Conservation (phyloP, 2,888 invertebrate species). For the Lamellibrachia satsuma region DNA sequence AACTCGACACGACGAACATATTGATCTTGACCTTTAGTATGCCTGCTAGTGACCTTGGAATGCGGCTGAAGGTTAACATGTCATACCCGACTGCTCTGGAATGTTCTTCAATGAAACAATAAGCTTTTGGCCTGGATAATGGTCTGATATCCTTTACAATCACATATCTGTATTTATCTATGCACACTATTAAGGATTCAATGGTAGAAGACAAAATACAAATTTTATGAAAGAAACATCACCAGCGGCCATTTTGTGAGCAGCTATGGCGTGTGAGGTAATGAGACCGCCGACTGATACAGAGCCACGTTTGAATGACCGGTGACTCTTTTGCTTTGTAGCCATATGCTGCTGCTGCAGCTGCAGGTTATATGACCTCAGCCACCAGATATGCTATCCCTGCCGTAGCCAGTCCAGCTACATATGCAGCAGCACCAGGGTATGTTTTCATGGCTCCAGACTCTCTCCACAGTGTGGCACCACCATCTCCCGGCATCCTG, state of each 20-base stretch:
- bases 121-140: background rate
- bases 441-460: constrained; percentile 35
- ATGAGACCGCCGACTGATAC: background rate
- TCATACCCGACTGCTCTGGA: background rate
- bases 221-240: background rate
- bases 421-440: constrained; percentile 39
- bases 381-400: constrained; percentile 42
- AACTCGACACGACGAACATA: background rate
- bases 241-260: background rate
- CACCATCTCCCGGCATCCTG: constrained; percentile 18
- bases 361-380: constrained; percentile 32
- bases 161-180: too few relatives aligned
- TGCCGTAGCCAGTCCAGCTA: constrained; percentile 38
- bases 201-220: background rate
- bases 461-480: constrained; percentile 29
- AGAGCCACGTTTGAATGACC: background rate
- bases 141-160: background rate
- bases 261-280: background rate
- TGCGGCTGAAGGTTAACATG: background rate
- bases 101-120: background rate
- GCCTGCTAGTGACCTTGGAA: background rate
- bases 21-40: background rate
- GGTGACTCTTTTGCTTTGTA: background rate
- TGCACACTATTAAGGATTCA: background rate
- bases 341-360: constrained; percentile 25